Evolutionary conservation across 2,888 invertebrate species (phyloP).

Genomic region (Apodemia zela): DNA sequence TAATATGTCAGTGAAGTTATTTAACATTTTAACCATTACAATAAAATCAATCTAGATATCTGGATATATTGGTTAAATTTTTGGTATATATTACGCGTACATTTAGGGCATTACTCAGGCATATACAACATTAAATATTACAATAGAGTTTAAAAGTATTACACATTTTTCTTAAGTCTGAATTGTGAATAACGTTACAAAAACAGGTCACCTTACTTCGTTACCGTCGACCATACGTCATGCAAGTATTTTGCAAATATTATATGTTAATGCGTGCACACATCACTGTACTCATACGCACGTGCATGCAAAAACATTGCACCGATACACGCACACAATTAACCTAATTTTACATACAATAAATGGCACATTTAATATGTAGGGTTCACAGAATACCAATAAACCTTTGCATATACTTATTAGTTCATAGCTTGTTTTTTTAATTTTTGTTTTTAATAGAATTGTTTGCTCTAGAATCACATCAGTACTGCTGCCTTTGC

Average conservation of each 20-base stretch:
- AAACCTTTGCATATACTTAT: conserved; percentile 34
- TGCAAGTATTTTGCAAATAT: neutral
- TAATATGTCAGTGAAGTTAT: no score
- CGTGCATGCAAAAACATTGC: conserved; percentile 16
- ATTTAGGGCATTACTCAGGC: neutral
- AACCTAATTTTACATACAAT: conserved; percentile 52
- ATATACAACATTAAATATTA: neutral
- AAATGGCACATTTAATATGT: conserved; percentile 72
- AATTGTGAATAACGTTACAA: neutral
- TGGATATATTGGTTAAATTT: neutral
- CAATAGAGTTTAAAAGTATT: neutral
- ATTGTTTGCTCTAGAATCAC: conserved; percentile 68
- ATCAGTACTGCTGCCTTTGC: conserved; percentile 56
- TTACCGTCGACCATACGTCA: neutral
- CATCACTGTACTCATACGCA: conserved; percentile 17
- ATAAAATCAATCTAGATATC: no score
- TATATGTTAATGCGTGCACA: conserved; percentile 2
- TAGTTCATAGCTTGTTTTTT: neutral
- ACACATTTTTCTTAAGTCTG: neutral
- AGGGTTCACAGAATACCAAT: conserved; percentile 49
- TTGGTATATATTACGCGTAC: neutral
- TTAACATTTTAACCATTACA: no score
- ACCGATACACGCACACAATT: conserved; percentile 35
- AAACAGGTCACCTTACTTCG: neutral
- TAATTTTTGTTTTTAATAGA: conserved; percentile 40